Evolutionary conservation across 2,888 invertebrate species (phyloP).

Genomic region (Metopia argyrocephala): DNA sequence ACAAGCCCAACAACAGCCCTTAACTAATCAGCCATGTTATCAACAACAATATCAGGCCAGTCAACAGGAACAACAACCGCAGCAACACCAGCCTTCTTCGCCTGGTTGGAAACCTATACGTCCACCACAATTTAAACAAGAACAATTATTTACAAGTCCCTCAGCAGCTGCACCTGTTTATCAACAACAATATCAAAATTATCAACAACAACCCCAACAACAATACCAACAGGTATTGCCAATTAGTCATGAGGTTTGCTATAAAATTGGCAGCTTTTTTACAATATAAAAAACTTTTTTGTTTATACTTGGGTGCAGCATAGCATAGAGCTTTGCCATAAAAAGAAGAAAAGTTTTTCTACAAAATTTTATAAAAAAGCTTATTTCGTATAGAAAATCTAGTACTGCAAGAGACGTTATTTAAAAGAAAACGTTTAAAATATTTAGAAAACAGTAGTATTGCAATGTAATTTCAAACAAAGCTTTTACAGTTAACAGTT

Average conservation of each 20-base stretch:
- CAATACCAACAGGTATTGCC: conserved; percentile 64
- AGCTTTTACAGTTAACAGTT: no score
- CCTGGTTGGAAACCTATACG: conserved; percentile 71
- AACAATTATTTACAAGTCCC: conserved; percentile 60
- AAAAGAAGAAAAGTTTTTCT: no score
- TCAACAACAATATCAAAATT: conserved; percentile 65
- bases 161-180: conserved; percentile 44
- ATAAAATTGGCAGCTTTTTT: conserved; percentile 45
- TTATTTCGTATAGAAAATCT: no score
- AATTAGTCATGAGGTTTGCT: neutral
- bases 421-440: no score
- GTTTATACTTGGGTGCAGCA: no score
- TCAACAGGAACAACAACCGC: conserved; percentile 26
- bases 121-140: conserved; percentile 68
- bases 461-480: no score
- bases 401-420: no score
- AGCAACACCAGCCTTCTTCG: conserved; percentile 2
- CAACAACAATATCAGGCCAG: conserved; percentile 45
- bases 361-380: no score
- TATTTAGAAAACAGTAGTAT: no score
- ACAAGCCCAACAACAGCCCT: conserved; percentile 47
- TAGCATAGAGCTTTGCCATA: conserved; percentile 35
- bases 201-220: conserved; percentile 59
- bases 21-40: conserved; percentile 16
- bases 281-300: neutral